Evolutionary conservation across 2,888 invertebrate species (phyloP).

Genomic region (Rhogogaster chlorosoma): DNA sequence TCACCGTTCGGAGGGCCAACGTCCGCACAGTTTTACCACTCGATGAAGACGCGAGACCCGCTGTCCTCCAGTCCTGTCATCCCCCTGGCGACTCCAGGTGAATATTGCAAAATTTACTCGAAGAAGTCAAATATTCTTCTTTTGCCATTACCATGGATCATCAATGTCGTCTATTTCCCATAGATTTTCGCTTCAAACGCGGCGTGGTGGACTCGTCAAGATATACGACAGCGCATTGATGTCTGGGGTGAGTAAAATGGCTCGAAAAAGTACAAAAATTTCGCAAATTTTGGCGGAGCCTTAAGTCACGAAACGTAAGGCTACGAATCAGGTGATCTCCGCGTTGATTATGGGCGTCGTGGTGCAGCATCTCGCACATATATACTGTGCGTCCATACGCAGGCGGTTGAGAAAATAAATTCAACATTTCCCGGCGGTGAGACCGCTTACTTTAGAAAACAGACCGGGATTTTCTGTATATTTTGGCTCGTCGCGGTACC

Average conservation of each 20-base stretch:
- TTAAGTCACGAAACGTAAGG: too few relatives aligned
- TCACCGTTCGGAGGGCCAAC: conserved; percentile 91
- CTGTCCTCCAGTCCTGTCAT: conserved; percentile 95
- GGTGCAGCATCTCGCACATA: background rate
- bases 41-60: conserved; percentile 94
- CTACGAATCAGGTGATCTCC: background rate
- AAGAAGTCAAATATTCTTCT: background rate
- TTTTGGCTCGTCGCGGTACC: conserved; percentile 35
- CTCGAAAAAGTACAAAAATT: background rate
- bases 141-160: background rate
- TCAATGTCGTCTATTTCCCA: background rate
- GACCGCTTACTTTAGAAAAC: conserved; percentile 34
- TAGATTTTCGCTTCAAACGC: conserved; percentile 92
- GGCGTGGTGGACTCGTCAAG: conserved; percentile 94
- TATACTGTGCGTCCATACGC: background rate
- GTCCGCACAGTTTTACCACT: conserved; percentile 90
- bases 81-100: conserved; percentile 95
- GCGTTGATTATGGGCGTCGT: background rate
- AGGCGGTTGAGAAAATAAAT: conserved; percentile 44
- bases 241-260: conserved; percentile 82
- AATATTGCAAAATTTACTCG: conserved; percentile 66
- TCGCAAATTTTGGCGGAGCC: background rate
- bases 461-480: conserved; percentile 41
- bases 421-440: conserved; percentile 13
- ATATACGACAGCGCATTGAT: conserved; percentile 95